A percentile compares a stretch with the other conserved stretches of the same genome.
phyloP scores from a whole-genome alignment of 92 coral and sea anemone species.

The Siderastrea siderea region DNA sequence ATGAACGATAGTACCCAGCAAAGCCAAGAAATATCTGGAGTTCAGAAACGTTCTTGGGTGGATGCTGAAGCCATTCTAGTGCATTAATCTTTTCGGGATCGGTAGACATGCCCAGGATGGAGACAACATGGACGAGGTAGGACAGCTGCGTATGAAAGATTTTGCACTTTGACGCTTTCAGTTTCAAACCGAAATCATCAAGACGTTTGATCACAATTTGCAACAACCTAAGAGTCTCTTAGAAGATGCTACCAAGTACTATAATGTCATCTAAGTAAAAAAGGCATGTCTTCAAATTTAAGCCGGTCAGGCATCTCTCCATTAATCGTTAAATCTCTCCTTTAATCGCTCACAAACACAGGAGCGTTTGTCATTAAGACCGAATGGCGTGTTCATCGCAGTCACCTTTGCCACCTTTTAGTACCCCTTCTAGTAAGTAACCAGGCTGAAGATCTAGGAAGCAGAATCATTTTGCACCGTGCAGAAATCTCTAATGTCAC shows the following conservation, averaged over 20 bases:
- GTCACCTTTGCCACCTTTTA: conserved; percentile 54
- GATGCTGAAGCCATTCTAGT: conserved; percentile 42
- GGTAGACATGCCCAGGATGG: conserved; percentile 37
- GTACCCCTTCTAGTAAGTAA: conserved; percentile 48
- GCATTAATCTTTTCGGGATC: conserved; percentile 58
- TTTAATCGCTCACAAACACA: conserved; percentile 28
- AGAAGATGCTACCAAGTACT: conserved; percentile 59
- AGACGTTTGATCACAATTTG: conserved; percentile 60
- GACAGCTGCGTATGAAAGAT: conserved; percentile 33
- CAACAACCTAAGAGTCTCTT: conserved; percentile 33
- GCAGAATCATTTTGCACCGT: conserved; percentile 60
- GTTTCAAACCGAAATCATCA: conserved; percentile 42
- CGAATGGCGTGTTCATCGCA: conserved; percentile 65
- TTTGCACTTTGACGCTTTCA: conserved; percentile 73
- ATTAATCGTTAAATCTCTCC: conserved; percentile 56
- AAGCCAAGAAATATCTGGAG: conserved; percentile 55
- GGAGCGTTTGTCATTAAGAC: conserved; percentile 65
- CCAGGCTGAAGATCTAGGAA: conserved; percentile 69
- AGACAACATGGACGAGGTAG: conserved; percentile 56
- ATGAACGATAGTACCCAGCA: conserved; percentile 58
- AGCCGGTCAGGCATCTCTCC: conserved; percentile 58
- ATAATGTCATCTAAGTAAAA: conserved; percentile 72
- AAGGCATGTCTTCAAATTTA: conserved; percentile 39
- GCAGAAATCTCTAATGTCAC: conserved; percentile 64
- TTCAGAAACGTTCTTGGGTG: conserved; percentile 24